Evolutionary conservation across 2,113 vertebrate species (phyloP).

Genomic region (Pyrgilauda ruficollis): DNA sequence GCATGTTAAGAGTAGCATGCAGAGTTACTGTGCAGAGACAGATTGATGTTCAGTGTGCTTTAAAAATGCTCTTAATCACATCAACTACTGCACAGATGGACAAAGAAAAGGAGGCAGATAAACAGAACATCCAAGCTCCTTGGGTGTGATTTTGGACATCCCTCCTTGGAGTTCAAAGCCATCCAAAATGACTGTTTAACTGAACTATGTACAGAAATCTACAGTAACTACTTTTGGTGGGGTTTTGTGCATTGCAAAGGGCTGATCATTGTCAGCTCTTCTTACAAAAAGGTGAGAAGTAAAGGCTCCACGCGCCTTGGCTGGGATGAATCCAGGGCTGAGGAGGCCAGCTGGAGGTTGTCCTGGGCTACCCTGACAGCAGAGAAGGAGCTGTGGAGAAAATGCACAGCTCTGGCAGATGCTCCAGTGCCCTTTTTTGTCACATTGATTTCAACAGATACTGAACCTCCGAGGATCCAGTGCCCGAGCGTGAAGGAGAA

Average conservation of each 20-base stretch:
- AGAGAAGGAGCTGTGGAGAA: background rate
- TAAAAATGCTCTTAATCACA: background rate
- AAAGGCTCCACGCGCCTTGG: background rate
- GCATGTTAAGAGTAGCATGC: background rate
- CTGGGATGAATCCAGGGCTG: background rate
- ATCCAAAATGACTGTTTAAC: background rate
- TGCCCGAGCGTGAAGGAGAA: conserved; percentile 94
- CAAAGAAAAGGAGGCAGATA: background rate
- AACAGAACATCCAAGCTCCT: background rate
- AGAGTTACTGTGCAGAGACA: background rate
- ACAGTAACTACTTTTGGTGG: background rate
- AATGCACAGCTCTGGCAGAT: background rate
- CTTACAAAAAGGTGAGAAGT: background rate
- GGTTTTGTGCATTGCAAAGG: background rate
- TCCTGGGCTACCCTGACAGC: background rate
- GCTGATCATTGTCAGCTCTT: background rate
- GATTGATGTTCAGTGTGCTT: background rate
- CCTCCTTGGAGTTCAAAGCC: background rate
- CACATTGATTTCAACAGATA: conserved; percentile 71
- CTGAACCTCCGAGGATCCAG: conserved; percentile 90
- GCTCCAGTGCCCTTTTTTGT: background rate
- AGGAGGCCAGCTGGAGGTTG: background rate
- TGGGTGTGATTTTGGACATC: background rate
- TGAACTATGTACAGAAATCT: background rate
- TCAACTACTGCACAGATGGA: background rate